Conservation (phyloP, 2,888 invertebrate species). For the Podotricha telesiphe region DNA sequence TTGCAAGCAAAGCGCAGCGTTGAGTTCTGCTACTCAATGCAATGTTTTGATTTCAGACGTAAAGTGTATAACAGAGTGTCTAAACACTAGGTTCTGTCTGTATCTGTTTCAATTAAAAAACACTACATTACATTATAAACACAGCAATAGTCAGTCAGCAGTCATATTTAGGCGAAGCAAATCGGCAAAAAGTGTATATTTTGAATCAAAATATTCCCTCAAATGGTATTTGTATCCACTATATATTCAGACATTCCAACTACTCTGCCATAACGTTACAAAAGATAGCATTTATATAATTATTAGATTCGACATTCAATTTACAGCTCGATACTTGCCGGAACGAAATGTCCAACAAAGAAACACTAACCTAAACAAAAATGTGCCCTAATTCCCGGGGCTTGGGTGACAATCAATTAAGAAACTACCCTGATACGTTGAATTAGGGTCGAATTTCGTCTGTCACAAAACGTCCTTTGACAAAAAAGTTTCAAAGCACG, state of each 20-base stretch:
- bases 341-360: slow-evolving; percentile 56
- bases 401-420: slow-evolving; percentile 41
- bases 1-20: too few species aligned
- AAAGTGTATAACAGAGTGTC: neutral
- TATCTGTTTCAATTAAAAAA: too few species aligned
- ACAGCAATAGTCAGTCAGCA: too few species aligned
- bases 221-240: neutral
- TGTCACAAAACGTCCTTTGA: slow-evolving; percentile 52
- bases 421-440: slow-evolving; percentile 42
- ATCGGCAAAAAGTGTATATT: too few species aligned
- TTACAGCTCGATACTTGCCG: slow-evolving; percentile 52
- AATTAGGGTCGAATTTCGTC: slow-evolving; percentile 45
- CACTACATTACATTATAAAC: too few species aligned
- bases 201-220: neutral
- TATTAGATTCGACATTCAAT: slow-evolving; percentile 49
- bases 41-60: neutral
- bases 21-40: too few species aligned
- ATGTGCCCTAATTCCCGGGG: slow-evolving; percentile 57
- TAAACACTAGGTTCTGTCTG: too few species aligned
- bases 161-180: too few species aligned
- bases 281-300: slow-evolving; percentile 39
- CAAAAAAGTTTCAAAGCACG: slow-evolving; percentile 56
- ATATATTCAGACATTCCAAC: neutral
- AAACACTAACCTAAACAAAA: slow-evolving; percentile 58
- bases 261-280: neutral